Evolutionary conservation across 2,113 vertebrate species (phyloP).

Genomic region (Haemorhous mexicanus): DNA sequence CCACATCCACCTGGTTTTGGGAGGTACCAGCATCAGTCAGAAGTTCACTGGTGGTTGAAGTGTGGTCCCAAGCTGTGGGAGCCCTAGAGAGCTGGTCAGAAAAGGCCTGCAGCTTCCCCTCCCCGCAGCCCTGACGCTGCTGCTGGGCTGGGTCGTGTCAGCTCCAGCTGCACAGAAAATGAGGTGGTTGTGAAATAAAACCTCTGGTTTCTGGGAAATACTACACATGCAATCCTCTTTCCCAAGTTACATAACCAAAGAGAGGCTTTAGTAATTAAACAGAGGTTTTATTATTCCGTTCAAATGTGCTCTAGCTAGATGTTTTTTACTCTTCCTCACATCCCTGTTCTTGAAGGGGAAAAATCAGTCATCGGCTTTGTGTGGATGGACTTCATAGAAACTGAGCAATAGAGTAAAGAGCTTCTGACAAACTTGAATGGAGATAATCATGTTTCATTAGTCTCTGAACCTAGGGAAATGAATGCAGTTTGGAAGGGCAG

Average conservation of each 20-base stretch:
- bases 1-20: not conserved
- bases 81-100: fast-evolving
- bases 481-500: not conserved
- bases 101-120: not conserved
- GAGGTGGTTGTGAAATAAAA: fast-evolving
- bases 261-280: not conserved
- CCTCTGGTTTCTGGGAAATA: not conserved
- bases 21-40: not conserved
- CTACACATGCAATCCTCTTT: not conserved
- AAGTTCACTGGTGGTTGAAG: not conserved
- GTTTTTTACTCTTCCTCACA: not conserved
- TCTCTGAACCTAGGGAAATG: not conserved
- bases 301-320: not conserved
- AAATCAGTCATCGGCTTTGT: not conserved
- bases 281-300: not conserved
- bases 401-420: not conserved
- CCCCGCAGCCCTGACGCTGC: too few species aligned
- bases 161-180: not conserved
- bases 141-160: fast-evolving
- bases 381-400: not conserved
- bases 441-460: not conserved
- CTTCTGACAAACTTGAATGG: not conserved
- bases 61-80: not conserved
- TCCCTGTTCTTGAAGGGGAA: not conserved
- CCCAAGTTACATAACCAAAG: not conserved